These are phyloP conservation scores for Muscina levida DNA, from an alignment of 2,888 invertebrate genomes.

Conservation along the genomic window DNA sequence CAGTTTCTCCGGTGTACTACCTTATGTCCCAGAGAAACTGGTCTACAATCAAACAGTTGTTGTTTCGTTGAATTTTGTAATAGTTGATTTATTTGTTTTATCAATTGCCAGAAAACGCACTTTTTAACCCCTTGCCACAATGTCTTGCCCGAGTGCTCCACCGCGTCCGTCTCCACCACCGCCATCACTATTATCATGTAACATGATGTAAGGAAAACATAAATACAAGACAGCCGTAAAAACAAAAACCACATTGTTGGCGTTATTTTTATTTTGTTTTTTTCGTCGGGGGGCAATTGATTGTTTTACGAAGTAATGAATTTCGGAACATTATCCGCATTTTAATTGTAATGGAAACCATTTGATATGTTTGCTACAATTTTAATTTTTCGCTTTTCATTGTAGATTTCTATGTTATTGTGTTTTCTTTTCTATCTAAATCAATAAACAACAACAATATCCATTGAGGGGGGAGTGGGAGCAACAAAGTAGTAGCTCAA, in stretches of 20 bases:
- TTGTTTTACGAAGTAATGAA: slow-evolving; percentile 37
- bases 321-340: slow-evolving; percentile 39
- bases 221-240: not conserved
- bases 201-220: slow-evolving; percentile 1
- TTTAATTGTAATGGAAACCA: slow-evolving; percentile 52
- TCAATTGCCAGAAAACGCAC: slow-evolving; percentile 46
- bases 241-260: slow-evolving; percentile 1
- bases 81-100: slow-evolving; percentile 35
- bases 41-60: slow-evolving; percentile 37
- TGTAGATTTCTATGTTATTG: not conserved
- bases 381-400: slow-evolving; percentile 35
- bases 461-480: too few relatives aligned
- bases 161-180: not conserved
- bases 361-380: slow-evolving; percentile 34
- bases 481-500: slow-evolving; percentile 15
- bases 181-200: slow-evolving; percentile 3
- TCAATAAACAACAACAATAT: not conserved
- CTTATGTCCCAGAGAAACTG: slow-evolving; percentile 20
- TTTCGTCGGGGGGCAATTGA: slow-evolving; percentile 34
- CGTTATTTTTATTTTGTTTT: not conserved
- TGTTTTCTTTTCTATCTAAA: not conserved
- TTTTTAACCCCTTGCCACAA: slow-evolving; percentile 8
- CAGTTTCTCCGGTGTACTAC: not conserved
- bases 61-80: slow-evolving; percentile 23
- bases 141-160: not conserved